Evolutionary conservation across 2,888 invertebrate genomes (phyloP).

Genomic region (Apamea monoglypha): DNA sequence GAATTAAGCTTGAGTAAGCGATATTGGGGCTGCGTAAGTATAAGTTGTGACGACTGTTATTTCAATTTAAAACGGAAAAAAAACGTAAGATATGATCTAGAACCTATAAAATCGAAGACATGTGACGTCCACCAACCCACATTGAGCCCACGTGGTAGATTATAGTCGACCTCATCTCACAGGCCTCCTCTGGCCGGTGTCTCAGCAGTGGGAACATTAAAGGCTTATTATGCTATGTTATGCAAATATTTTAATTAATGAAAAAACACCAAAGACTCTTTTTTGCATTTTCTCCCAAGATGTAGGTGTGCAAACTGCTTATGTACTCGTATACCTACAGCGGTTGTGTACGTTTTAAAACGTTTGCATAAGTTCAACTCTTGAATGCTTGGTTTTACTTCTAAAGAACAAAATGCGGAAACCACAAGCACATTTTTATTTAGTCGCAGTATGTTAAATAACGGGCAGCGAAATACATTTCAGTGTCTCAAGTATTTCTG

Average conservation of each 20-base stretch:
- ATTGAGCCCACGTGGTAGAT: background rate
- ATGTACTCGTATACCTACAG: background rate
- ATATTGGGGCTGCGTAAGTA: background rate
- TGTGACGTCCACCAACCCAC: background rate
- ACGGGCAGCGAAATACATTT: slow-evolving; percentile 53
- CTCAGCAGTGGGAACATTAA: background rate
- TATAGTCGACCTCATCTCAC: background rate
- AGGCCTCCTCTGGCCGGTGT: background rate
- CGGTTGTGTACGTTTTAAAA: background rate
- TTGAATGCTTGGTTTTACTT: slow-evolving; percentile 15
- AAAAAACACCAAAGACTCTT: background rate
- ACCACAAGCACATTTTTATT: slow-evolving; percentile 32
- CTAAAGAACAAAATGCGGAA: slow-evolving; percentile 23
- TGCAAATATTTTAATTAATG: background rate
- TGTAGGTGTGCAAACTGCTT: background rate
- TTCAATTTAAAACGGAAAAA: background rate
- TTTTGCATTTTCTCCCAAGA: background rate
- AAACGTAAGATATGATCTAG: background rate
- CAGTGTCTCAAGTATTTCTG: slow-evolving; percentile 53
- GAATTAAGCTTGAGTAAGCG: background rate
- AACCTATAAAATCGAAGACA: background rate
- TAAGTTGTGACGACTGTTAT: background rate
- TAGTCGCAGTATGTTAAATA: slow-evolving; percentile 22
- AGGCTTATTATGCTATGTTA: background rate
- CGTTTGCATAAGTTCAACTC: background rate